Conservation (phyloP, 2,797 vertebrate species). For the Xenentodon cancila region DNA sequence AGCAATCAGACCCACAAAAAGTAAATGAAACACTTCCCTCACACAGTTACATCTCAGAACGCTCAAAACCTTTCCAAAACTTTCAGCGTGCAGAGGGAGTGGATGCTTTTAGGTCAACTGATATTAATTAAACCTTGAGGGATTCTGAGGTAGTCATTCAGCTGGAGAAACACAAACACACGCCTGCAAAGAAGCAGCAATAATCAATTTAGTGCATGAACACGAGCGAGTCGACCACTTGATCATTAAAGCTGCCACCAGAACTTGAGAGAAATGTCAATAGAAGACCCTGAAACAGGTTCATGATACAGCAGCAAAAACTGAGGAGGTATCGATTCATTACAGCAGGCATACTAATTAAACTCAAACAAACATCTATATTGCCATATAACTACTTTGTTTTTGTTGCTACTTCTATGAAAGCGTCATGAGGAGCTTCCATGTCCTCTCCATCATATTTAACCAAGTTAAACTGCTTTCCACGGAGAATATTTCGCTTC, state of each 20-base stretch:
- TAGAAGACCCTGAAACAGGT: not conserved
- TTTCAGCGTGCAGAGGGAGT: slow-evolving; percentile 24
- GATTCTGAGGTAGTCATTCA: slow-evolving; percentile 34
- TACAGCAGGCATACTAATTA: not conserved
- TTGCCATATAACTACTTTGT: slow-evolving; percentile 13
- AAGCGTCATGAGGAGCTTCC: not conserved
- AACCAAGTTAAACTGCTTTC: slow-evolving; percentile 24
- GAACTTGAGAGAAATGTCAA: slow-evolving; percentile 20
- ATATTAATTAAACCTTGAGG: slow-evolving; percentile 50
- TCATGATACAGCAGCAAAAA: not conserved
- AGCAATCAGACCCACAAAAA: slow-evolving; percentile 45
- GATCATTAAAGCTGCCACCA: slow-evolving; percentile 17
- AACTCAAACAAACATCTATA: not conserved
- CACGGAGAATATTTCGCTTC: slow-evolving; percentile 46
- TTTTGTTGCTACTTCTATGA: slow-evolving; percentile 1
- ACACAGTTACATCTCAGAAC: not conserved
- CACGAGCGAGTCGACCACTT: slow-evolving; percentile 24
- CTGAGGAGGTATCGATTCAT: too few species aligned
- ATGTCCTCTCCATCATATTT: slow-evolving; percentile 11
- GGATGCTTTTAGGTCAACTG: slow-evolving; percentile 20
- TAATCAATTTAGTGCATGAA: slow-evolving; percentile 37
- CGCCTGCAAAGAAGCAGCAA: slow-evolving; percentile 26
- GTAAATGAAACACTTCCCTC: slow-evolving; percentile 23
- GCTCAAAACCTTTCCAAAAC: slow-evolving; percentile 24
- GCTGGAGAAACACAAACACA: slow-evolving; percentile 21